Evolutionary conservation across 1,140 invertebrate species (phyloP).

Genomic region (Drosophila willistoni): DNA sequence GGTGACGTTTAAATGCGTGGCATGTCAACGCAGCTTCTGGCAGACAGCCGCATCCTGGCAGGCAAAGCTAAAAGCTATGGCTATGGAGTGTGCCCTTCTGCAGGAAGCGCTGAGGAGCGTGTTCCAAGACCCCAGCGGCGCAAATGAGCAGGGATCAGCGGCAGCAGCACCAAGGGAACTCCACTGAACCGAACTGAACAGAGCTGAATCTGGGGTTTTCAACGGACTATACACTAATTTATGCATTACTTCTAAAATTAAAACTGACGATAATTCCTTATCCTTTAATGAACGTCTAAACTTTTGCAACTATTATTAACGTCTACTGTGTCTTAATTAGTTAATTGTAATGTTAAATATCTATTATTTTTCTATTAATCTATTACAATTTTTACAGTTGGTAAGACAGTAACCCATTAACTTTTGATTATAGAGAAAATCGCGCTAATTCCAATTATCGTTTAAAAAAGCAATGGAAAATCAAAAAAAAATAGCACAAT

Average conservation of each 20-base stretch:
- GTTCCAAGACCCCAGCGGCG: conserved; percentile 24
- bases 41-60: conserved; percentile 76
- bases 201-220: neutral
- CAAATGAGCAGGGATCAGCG: conserved; percentile 15
- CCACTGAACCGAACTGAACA: conserved; percentile 5
- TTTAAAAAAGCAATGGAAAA: no score
- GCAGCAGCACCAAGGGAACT: neutral
- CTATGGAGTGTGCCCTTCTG: conserved; percentile 29
- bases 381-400: no score
- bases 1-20: conserved; percentile 79
- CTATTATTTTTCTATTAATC: no score
- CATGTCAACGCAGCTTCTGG: conserved; percentile 71
- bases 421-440: no score
- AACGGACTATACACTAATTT: conserved; percentile 6
- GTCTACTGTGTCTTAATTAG: no score
- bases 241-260: conserved; percentile 3
- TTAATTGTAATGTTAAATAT: no score
- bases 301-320: no score
- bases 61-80: conserved; percentile 15
- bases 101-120: conserved; percentile 49
- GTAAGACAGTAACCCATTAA: no score
- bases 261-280: neutral
- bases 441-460: no score
- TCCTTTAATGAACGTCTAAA: neutral
- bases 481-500: no score